phyloP scores from a whole-genome alignment of 1,140 invertebrate genomes.

The Lethrus apterus region DNA sequence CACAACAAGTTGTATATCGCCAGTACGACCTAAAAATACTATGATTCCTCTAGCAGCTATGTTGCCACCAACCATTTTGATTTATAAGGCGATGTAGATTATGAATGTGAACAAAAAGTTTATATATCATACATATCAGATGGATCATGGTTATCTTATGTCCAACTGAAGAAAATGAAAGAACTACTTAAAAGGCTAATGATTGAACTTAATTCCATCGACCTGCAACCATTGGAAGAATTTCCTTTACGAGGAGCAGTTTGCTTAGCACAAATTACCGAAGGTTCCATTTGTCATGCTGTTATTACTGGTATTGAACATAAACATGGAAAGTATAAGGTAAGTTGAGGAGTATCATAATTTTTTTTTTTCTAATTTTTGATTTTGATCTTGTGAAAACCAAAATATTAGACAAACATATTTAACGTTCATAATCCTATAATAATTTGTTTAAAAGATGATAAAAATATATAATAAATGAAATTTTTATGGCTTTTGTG shows the following conservation, averaged over 20 bases:
- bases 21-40: no score
- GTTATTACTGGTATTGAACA: constrained; percentile 60
- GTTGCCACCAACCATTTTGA: constrained; percentile 30
- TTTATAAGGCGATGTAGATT: constrained; percentile 53
- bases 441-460: no score
- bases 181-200: constrained; percentile 55
- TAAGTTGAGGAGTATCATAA: no score
- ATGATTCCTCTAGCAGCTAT: constrained; percentile 10
- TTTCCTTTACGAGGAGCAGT: constrained; percentile 60
- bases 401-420: no score
- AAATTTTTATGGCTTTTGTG: no score
- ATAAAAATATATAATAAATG: no score
- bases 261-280: constrained; percentile 59
- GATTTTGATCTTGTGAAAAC: no score
- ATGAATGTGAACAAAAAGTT: constrained; percentile 53
- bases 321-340: constrained; percentile 43
- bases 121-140: constrained; percentile 67
- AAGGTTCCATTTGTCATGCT: constrained; percentile 57
- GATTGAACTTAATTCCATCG: constrained; percentile 53
- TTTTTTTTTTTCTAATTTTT: no score
- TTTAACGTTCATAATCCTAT: no score
- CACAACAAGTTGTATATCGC: no score
- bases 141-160: constrained; percentile 64
- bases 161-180: constrained; percentile 54
- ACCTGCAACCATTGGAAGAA: constrained; percentile 51